These are phyloP conservation scores for Aspidoscelis tigris DNA, from an alignment of 2,113 vertebrate genomes.

Conservation along the genomic window DNA sequence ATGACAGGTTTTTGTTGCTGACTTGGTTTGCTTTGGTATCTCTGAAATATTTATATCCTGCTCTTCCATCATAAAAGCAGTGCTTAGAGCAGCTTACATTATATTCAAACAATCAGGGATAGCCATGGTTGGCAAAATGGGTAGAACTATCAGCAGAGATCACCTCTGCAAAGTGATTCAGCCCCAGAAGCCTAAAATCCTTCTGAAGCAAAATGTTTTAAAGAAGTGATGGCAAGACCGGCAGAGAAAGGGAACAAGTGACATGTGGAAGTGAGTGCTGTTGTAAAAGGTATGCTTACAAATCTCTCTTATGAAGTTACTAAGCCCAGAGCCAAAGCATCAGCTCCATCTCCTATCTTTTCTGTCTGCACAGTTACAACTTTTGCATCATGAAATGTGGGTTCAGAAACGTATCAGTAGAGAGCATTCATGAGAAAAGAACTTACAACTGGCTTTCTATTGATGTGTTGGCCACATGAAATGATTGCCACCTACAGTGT, in stretches of 20 bases:
- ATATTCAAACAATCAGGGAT: not conserved
- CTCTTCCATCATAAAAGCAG: conserved; percentile 1
- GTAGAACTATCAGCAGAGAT: not conserved
- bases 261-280: too few relatives aligned
- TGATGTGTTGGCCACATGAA: not conserved
- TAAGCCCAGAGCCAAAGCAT: not conserved
- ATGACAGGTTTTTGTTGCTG: not conserved
- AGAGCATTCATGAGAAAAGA: not conserved
- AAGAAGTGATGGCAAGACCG: not conserved
- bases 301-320: not conserved
- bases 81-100: not conserved
- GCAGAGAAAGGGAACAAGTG: too few relatives aligned
- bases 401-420: not conserved
- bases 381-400: not conserved
- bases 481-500: not conserved
- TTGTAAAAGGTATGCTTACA: not conserved
- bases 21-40: not conserved
- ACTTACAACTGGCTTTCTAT: not conserved
- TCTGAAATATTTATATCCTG: not conserved
- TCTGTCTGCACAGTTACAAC: not conserved
- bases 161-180: not conserved
- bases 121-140: not conserved
- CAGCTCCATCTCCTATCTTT: not conserved
- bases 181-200: not conserved
- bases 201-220: not conserved